Percentiles rank a stretch among this genome's conserved stretches.
Evolutionary conservation across 1,140 invertebrate genomes (phyloP).

Genomic region (Dinothrombium tinctorium): DNA sequence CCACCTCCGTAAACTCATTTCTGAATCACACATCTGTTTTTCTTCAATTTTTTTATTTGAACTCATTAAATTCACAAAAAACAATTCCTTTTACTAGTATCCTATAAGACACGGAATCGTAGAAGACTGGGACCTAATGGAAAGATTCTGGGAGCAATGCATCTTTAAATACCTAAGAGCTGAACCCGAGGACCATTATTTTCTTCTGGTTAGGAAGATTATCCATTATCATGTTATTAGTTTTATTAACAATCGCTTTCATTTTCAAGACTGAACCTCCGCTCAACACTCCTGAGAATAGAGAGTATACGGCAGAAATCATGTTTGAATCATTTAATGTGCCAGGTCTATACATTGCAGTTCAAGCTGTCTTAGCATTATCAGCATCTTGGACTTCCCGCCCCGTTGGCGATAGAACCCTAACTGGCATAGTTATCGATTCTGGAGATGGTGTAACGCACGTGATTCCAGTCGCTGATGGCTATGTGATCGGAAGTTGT

Average conservation of each 20-base stretch:
- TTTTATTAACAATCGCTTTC: no score
- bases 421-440: slow-evolving; percentile 94
- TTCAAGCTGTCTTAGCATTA: slow-evolving; percentile 84
- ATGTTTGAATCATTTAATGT: slow-evolving; percentile 99
- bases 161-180: slow-evolving; percentile 96
- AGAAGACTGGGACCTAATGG: slow-evolving; percentile 99
- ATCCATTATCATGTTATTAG: no score
- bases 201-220: no score
- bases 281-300: slow-evolving; percentile 94
- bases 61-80: no score
- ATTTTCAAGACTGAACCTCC: slow-evolving; percentile 99
- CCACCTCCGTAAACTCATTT: no score
- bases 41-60: no score
- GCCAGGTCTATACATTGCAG: slow-evolving; percentile 93
- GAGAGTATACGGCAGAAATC: slow-evolving; percentile 97
- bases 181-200: slow-evolving; percentile 98
- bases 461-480: slow-evolving; percentile 97
- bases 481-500: slow-evolving; percentile 97
- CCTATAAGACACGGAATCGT: slow-evolving; percentile 95
- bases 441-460: slow-evolving; percentile 99
- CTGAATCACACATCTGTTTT: no score
- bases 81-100: no score
- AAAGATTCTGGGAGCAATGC: slow-evolving; percentile 91
- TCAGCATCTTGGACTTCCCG: slow-evolving; percentile 95
- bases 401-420: slow-evolving; percentile 58